Evolutionary conservation across 2,888 invertebrate genomes (phyloP), one percentile per base, ranked within the genome.

Genomic region (Cistogaster globosa): DNA sequence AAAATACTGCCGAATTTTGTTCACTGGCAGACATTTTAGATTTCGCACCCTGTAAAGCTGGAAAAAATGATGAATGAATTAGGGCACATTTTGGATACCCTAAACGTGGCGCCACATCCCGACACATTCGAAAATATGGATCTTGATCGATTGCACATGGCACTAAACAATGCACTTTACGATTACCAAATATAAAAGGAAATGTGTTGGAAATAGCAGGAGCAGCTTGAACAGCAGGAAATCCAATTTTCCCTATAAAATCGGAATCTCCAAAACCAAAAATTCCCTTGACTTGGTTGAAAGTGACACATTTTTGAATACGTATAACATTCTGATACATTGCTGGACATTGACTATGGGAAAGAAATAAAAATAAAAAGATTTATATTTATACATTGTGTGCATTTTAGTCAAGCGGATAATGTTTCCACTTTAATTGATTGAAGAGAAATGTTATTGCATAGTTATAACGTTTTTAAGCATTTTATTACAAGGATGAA

Each of bases 81-180:
- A 98, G 93, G 6, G 98, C 95, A 75, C 99, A 98, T 92, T 99
- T 98, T 18, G 95, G 95, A 92, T 95, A 94, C 88, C 97, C 96
- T 16, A 99, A 93, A 14, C 96, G 94, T 0, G 99, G 98, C 0
- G 99, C 98, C n/a, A 99, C 98, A 93, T 99, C 99, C 74, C 99
- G 94, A 0, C 98, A 97, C 99, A 99, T 98, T 45, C 99, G 95
- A 93, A 99, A 99, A 93, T 99, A 99, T 0, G 99, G 99, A 93
- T 99, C 99, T 94, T 99, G 99, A 94, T 99, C 99, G 87, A 99
- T 99, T 11, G 98, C 99, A 93, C 99, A 99, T 0, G 99, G 99
- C 86, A 99, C 98, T 4, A 98, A 94, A n/a, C 92, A 92, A 60
- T 90, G 89, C 6, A 92, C 95, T 89, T 96, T 96, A 90, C 95